These are phyloP conservation scores for Characodon lateralis DNA, from an alignment of 2,797 vertebrate species.

Conservation along the genomic window DNA sequence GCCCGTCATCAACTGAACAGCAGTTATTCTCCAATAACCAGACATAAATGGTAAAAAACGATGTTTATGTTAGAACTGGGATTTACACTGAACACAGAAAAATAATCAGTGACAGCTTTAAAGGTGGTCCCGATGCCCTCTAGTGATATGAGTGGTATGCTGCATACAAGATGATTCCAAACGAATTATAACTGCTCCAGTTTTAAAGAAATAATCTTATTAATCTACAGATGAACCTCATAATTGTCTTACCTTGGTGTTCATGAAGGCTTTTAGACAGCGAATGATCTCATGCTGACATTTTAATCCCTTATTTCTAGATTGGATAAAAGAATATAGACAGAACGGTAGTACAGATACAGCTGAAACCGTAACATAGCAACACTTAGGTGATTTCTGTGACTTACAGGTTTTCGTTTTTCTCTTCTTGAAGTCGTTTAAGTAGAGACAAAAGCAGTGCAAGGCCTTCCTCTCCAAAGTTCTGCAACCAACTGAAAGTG, in stretches of 20 bases:
- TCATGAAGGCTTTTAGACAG: conserved; percentile 95
- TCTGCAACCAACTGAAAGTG: conserved; percentile 89
- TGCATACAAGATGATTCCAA: conserved; percentile 5
- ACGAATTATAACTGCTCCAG: neutral
- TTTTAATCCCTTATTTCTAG: conserved; percentile 74
- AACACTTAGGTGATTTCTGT: neutral
- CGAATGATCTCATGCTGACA: conserved; percentile 93
- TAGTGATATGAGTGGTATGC: conserved; percentile 28
- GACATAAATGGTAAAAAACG: neutral
- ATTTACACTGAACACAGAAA: neutral
- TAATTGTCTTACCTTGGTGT: conserved; percentile 85
- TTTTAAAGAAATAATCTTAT: neutral
- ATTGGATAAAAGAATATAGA: neutral
- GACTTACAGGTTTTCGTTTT: conserved; percentile 80
- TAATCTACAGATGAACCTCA: neutral
- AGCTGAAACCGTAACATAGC: neutral
- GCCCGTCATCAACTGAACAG: too few relatives aligned
- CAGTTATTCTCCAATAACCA: too few relatives aligned
- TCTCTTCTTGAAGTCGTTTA: conserved; percentile 86
- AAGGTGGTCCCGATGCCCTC: conserved; percentile 17
- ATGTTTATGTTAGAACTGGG: neutral
- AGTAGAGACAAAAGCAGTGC: conserved; percentile 84
- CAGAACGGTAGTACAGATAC: conserved; percentile 11
- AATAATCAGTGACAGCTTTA: neutral
- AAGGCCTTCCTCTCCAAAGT: conserved; percentile 90